Evolutionary conservation across 1,140 invertebrate species (phyloP).

Genomic region (Vanessa atalanta): DNA sequence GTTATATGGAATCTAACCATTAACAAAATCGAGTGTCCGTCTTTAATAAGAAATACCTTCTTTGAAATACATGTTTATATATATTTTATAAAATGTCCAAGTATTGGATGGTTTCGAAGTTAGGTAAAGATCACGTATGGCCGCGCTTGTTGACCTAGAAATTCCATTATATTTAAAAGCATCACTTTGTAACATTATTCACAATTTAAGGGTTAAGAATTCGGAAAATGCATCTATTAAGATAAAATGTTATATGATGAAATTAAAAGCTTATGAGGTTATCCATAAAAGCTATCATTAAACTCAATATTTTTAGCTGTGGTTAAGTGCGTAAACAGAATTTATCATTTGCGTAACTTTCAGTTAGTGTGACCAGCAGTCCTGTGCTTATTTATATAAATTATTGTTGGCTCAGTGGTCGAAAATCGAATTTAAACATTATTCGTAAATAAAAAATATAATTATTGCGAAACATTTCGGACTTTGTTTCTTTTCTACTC

Average conservation of each 20-base stretch:
- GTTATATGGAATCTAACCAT: neutral
- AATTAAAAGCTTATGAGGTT: slow-evolving; percentile 2
- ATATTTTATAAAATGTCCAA: slow-evolving; percentile 9
- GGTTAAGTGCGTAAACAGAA: neutral
- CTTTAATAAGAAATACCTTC: too few species aligned
- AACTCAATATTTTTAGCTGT: neutral
- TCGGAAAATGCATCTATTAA: neutral
- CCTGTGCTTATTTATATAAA: too few species aligned
- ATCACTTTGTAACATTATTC: slow-evolving; percentile 14
- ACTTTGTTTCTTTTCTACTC: too few species aligned
- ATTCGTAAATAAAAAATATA: too few species aligned
- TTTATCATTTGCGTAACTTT: neutral
- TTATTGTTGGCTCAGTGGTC: too few species aligned
- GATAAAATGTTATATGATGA: neutral
- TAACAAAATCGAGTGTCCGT: too few species aligned
- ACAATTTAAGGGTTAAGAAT: slow-evolving; percentile 10
- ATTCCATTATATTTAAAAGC: slow-evolving; percentile 30
- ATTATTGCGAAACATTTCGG: too few species aligned
- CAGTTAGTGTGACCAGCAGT: too few species aligned
- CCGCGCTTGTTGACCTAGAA: slow-evolving; percentile 18
- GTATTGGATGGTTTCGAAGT: slow-evolving; percentile 17
- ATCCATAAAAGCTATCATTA: neutral
- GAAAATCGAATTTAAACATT: too few species aligned
- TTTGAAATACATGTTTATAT: neutral
- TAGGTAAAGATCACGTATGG: slow-evolving; percentile 27